Conservation (phyloP, 2,888 invertebrate genomes). For the Sesamia inferens region DNA sequence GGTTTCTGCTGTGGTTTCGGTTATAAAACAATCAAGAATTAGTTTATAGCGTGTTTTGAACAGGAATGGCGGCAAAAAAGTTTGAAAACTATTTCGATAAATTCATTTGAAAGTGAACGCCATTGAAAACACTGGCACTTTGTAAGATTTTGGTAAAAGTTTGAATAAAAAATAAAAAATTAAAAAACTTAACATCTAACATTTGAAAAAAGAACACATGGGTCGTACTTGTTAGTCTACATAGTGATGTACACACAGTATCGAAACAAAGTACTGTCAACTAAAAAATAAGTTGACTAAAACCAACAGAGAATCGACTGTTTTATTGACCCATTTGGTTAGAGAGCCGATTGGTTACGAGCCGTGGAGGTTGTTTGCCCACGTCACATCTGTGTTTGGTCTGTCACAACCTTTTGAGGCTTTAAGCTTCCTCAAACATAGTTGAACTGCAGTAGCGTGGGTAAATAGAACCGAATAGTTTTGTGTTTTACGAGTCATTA, state of each 20-base stretch:
- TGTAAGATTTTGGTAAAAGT: conserved; percentile 48
- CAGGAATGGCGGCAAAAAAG: background rate
- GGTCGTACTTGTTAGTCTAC: conserved; percentile 60
- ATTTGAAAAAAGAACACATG: conserved; percentile 66
- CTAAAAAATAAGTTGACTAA: conserved; percentile 73
- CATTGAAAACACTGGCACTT: conserved; percentile 33
- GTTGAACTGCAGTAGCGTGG: conserved; percentile 78
- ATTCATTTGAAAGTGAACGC: conserved; percentile 35
- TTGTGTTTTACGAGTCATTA: conserved; percentile 75
- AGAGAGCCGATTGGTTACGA: conserved; percentile 79
- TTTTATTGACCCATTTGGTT: conserved; percentile 78
- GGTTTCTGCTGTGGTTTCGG: conserved; percentile 9
- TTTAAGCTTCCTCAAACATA: conserved; percentile 83
- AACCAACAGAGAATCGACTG: conserved; percentile 74
- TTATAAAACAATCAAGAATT: background rate
- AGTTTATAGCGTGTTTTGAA: conserved; percentile 2
- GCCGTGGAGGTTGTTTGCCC: conserved; percentile 78
- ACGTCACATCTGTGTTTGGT: conserved; percentile 87
- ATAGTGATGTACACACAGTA: conserved; percentile 68
- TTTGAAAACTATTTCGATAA: conserved; percentile 1
- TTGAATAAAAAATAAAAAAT: conserved; percentile 48
- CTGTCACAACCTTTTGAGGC: conserved; percentile 85
- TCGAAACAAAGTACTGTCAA: conserved; percentile 73
- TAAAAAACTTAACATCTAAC: conserved; percentile 48
- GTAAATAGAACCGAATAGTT: conserved; percentile 76